phyloP scores from a whole-genome alignment of 2,113 vertebrate species.

The Gadus chalcogrammus region DNA sequence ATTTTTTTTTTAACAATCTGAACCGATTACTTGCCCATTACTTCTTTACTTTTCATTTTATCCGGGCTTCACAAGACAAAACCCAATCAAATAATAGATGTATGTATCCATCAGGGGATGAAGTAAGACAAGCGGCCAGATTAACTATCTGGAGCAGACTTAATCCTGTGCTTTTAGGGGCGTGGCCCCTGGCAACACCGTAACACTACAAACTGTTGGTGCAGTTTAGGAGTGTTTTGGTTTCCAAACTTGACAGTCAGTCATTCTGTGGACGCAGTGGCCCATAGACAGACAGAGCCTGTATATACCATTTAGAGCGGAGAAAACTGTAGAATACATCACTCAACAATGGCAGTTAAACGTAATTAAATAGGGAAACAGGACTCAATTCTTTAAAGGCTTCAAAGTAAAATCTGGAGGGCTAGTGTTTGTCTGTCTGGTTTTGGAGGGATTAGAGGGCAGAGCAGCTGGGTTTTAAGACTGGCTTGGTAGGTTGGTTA shows the following conservation, averaged over 20 bases:
- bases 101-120: neutral
- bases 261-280: neutral
- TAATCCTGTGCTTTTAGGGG: neutral
- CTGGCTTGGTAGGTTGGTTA: neutral
- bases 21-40: constrained; percentile 23
- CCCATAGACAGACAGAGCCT: no score
- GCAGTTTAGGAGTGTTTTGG: neutral
- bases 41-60: neutral
- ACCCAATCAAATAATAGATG: no score
- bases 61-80: neutral
- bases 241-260: neutral
- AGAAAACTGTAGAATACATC: no score
- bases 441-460: neutral
- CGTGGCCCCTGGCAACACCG: no score
- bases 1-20: constrained; percentile 12
- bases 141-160: neutral
- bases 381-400: no score
- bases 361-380: no score
- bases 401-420: no score
- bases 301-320: no score
- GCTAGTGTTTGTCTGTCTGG: no score
- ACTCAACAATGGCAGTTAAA: no score
- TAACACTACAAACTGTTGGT: neutral
- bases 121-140: neutral
- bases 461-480: neutral